phyloP scores from a whole-genome alignment of 2,888 invertebrate genomes.

The Oconnorella tubifera region DNA sequence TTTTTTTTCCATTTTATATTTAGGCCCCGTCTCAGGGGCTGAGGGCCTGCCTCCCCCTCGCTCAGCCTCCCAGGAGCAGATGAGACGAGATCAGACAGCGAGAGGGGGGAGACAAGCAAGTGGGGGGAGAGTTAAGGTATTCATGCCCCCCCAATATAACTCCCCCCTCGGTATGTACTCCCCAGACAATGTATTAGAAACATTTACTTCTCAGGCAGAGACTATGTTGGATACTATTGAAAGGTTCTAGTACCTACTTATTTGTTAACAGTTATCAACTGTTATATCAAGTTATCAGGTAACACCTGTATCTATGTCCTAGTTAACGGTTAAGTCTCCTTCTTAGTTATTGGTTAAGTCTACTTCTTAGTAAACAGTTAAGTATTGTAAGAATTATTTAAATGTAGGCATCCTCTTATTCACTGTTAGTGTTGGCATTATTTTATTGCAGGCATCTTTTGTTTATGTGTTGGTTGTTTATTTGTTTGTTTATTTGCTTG shows the following conservation, averaged over 20 bases:
- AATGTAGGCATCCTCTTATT: too few species aligned
- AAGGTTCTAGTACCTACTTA: conserved; percentile 1
- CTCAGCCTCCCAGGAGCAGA: conserved; percentile 26
- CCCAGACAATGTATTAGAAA: conserved; percentile 32
- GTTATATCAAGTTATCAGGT: too few species aligned
- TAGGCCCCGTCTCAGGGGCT: conserved; percentile 30
- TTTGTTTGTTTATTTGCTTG: too few species aligned
- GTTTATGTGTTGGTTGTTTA: too few species aligned
- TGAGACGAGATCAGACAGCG: conserved; percentile 19
- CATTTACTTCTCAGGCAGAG: conserved; percentile 33
- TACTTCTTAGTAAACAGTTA: too few species aligned
- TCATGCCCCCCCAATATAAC: conserved; percentile 37
- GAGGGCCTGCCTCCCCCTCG: conserved; percentile 31
- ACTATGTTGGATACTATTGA: conserved; percentile 18
- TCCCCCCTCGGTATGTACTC: conserved; percentile 36
- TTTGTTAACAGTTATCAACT: neutral
- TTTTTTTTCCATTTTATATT: too few species aligned
- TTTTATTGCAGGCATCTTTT: too few species aligned
- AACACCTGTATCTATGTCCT: too few species aligned
- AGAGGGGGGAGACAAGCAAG: conserved; percentile 5
- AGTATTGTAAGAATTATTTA: too few species aligned
- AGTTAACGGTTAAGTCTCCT: too few species aligned
- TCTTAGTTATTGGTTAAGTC: too few species aligned
- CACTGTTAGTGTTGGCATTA: too few species aligned
- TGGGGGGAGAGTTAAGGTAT: conserved; percentile 30